phyloP scores from a whole-genome alignment of 2,113 vertebrate species.

The Romanogobio albipinnatus region DNA sequence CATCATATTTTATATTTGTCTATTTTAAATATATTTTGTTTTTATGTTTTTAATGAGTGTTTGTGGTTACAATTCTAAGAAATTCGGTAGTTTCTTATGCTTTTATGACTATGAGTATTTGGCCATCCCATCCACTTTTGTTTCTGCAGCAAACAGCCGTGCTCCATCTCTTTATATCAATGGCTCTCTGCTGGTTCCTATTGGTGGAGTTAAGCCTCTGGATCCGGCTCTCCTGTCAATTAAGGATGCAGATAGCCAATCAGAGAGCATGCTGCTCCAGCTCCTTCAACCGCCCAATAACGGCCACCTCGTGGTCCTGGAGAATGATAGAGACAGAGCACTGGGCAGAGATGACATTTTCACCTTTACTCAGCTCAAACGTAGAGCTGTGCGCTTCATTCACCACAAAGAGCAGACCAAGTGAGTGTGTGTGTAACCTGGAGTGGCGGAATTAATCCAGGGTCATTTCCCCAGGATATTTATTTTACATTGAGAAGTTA shows the following conservation, averaged over 20 bases:
- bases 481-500: not conserved
- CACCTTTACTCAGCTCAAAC: slow-evolving; percentile 76
- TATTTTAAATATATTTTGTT: too few relatives aligned
- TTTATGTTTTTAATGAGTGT: too few relatives aligned
- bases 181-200: slow-evolving; percentile 79
- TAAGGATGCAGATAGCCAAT: slow-evolving; percentile 62
- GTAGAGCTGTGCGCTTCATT: slow-evolving; percentile 77
- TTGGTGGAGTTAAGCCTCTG: slow-evolving; percentile 77
- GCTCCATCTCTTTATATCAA: slow-evolving; percentile 70
- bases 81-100: not conserved
- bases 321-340: slow-evolving; percentile 58
- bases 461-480: not conserved
- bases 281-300: slow-evolving; percentile 78
- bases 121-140: not conserved
- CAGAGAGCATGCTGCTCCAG: slow-evolving; percentile 71
- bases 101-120: not conserved
- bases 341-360: slow-evolving; percentile 77
- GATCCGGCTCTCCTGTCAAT: slow-evolving; percentile 72
- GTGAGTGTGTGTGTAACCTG: slow-evolving; percentile 74
- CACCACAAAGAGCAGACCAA: slow-evolving; percentile 81
- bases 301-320: slow-evolving; percentile 74
- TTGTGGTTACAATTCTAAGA: not conserved
- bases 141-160: slow-evolving; percentile 71
- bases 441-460: not conserved
- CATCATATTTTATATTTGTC: too few relatives aligned